Conservation (phyloP, 2,888 invertebrate genomes). For the Drosophila mimica region DNA sequence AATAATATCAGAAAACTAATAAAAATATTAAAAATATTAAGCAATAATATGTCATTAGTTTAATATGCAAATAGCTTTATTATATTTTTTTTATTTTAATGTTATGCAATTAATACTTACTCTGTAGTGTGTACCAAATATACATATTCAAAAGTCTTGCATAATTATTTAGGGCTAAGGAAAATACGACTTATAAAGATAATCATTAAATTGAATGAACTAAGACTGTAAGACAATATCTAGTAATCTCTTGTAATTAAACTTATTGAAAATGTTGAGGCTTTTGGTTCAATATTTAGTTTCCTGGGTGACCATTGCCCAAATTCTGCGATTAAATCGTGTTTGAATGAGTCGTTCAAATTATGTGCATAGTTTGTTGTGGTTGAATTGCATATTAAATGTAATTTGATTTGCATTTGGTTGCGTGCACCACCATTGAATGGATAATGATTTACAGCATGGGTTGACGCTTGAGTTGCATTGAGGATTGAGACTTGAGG, state of each 20-base stretch:
- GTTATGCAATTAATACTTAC: not conserved
- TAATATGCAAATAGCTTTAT: not conserved
- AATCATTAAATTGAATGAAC: conserved; percentile 1
- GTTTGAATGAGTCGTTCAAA: conserved; percentile 29
- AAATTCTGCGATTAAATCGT: conserved; percentile 18
- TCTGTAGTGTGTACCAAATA: not conserved
- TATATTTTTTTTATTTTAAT: not conserved
- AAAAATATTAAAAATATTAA: not conserved
- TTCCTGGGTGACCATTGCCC: conserved; percentile 7
- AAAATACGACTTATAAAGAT: conserved; percentile 3
- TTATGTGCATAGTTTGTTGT: conserved; percentile 67
- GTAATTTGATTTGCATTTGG: conserved; percentile 73
- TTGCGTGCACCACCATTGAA: conserved; percentile 33
- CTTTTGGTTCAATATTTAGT: conserved; percentile 25
- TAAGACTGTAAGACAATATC: not conserved
- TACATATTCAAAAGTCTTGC: not conserved
- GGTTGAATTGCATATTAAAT: conserved; percentile 76
- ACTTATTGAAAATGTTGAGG: conserved; percentile 30
- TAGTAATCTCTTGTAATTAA: not conserved
- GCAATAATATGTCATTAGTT: not conserved
- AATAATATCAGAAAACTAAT: not conserved
- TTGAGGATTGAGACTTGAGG: conserved; percentile 37
- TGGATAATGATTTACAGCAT: conserved; percentile 58
- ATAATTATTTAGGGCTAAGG: not conserved
- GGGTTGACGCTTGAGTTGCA: conserved; percentile 33